Evolutionary conservation across 2,113 vertebrate genomes (phyloP).

Genomic region (Numida meleagris): DNA sequence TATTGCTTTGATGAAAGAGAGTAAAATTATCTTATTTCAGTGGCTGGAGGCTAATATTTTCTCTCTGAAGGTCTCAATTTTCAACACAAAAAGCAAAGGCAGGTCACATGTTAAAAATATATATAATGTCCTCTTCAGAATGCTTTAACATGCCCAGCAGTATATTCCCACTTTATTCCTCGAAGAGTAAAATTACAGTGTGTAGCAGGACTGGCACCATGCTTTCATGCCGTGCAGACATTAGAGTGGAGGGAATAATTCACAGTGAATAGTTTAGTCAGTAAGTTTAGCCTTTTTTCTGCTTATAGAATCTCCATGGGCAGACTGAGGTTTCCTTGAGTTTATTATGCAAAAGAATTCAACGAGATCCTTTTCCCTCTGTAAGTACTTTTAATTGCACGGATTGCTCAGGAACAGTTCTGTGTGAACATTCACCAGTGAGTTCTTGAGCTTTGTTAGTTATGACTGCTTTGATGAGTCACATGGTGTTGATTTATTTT

Average conservation of each 20-base stretch:
- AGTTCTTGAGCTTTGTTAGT: slow-evolving; percentile 39
- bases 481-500: slow-evolving; percentile 63
- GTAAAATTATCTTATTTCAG: not conserved
- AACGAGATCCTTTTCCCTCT: slow-evolving; percentile 39
- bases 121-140: slow-evolving; percentile 48
- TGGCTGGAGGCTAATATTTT: slow-evolving; percentile 27
- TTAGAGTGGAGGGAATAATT: slow-evolving; percentile 61
- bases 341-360: slow-evolving; percentile 61
- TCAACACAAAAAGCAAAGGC: slow-evolving; percentile 26
- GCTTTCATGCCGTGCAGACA: slow-evolving; percentile 58
- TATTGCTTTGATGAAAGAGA: not conserved
- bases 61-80: slow-evolving; percentile 22
- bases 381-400: slow-evolving; percentile 41
- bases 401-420: slow-evolving; percentile 28
- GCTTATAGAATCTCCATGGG: slow-evolving; percentile 40
- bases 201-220: slow-evolving; percentile 40
- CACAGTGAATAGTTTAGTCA: slow-evolving; percentile 63
- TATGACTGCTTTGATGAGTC: slow-evolving; percentile 51
- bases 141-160: slow-evolving; percentile 56
- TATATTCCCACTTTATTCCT: slow-evolving; percentile 56
- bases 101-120: slow-evolving; percentile 52
- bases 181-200: slow-evolving; percentile 65
- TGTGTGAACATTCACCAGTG: slow-evolving; percentile 25
- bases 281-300: slow-evolving; percentile 60
- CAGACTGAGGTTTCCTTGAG: slow-evolving; percentile 57